Conservation (phyloP, 2,113 vertebrate genomes). For the Scomber colias region DNA sequence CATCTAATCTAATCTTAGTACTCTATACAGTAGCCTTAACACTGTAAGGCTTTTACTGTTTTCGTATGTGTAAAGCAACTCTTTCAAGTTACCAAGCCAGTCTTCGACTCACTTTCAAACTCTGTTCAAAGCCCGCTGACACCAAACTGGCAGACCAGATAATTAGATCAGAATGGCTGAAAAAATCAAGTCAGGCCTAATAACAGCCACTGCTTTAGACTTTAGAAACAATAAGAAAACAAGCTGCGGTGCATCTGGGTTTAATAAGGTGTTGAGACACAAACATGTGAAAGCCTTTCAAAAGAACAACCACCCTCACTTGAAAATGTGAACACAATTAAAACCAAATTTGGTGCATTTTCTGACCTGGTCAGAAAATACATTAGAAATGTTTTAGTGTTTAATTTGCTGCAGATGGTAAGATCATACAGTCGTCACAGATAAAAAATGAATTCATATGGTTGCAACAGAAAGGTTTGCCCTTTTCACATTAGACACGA, state of each 20-base stretch:
- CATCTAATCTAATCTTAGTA: too few species aligned
- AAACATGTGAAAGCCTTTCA: not conserved
- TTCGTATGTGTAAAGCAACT: too few species aligned
- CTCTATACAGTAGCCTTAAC: too few species aligned
- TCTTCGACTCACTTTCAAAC: slow-evolving; percentile 20
- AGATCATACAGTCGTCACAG: not conserved
- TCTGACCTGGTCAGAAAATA: slow-evolving; percentile 6
- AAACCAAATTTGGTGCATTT: slow-evolving; percentile 1
- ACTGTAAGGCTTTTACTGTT: too few species aligned
- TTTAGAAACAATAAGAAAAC: not conserved
- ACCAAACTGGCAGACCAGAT: slow-evolving; percentile 11
- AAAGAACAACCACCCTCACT: not conserved
- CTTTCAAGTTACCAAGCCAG: too few species aligned
- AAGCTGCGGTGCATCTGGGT: not conserved
- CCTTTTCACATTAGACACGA: slow-evolving; percentile 56
- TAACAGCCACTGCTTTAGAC: not conserved
- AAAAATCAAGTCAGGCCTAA: slow-evolving; percentile 8
- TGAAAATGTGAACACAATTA: not conserved
- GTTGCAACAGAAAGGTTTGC: slow-evolving; percentile 25
- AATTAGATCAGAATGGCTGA: slow-evolving; percentile 31
- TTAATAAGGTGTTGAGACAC: not conserved
- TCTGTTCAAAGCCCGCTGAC: slow-evolving; percentile 12
- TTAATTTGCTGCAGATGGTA: slow-evolving; percentile 28
- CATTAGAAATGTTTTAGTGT: not conserved
- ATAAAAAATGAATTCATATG: slow-evolving; percentile 35